Evolutionary conservation across 2,113 vertebrate genomes (phyloP), one percentile per base, ranked within the genome.

Genomic region (Echinops telfairi): DNA sequence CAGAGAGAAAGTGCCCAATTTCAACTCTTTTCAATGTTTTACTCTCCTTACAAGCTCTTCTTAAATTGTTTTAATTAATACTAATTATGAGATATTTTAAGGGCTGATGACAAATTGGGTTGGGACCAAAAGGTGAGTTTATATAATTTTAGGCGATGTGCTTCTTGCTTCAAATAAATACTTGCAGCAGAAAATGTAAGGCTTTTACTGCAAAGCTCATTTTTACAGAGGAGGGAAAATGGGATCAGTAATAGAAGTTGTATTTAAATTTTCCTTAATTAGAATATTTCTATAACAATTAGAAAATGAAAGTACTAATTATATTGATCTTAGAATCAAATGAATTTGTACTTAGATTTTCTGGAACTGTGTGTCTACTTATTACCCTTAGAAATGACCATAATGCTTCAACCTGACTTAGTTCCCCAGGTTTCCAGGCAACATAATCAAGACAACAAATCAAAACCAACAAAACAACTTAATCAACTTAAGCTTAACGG

Each of bases 61-160:
- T 90, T 92, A 94, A 97, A 93, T 96, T 93, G 62, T 95, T 96
- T 96, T 94, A 97, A 96, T 96, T 96, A 96, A 95, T 94, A 75
- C 92, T 95, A 96, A 96, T 94, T 97, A 95, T 95, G 36, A 86
- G 90, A 29, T 93, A 92, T 92, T 94, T 97, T 97, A 86, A 91
- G 94, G 57, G 92, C 75, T 95, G 93, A 92, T 96, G 84, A 90
- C 43, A 96, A 96, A 96, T 90, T 95, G 71, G 83, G 87, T 95
- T 90, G 91, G 62, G 78, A 93, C 86, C 92, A 95, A 90, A 93
- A 92, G 0, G 23, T 90, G 66, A 76, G 22, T 62, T 91, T 92
- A 73, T 90, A 96, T 92, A 43, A 83, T 92, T 90, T 96, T 90
- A 53, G 76, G 88, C 82, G 78, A 82, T 88, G 58, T 90, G 15